These are phyloP conservation scores for Bovichtus diacanthus DNA, from an alignment of 2,797 vertebrate species.

Conservation along the genomic window DNA sequence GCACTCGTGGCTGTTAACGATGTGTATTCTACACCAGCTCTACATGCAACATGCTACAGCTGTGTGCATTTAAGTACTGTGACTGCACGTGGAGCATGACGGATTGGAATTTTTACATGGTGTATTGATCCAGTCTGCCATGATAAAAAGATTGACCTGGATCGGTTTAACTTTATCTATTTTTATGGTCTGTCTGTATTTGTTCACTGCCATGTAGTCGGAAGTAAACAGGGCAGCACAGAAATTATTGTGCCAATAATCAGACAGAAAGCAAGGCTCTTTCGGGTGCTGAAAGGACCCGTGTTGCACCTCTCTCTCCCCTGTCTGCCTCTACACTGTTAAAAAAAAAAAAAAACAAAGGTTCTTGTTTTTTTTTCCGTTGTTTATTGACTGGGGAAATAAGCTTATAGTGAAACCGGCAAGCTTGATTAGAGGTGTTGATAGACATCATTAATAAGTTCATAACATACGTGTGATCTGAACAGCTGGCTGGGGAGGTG, in stretches of 20 bases:
- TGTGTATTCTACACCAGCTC: background rate
- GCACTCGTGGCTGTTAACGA: background rate
- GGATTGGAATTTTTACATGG: background rate
- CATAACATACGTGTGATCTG: background rate
- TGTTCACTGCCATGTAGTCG: background rate
- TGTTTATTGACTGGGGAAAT: background rate
- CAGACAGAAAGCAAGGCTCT: too few species aligned
- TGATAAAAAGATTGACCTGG: slow-evolving; percentile 6
- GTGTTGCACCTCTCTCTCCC: too few species aligned
- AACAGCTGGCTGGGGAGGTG: background rate
- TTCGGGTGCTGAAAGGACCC: background rate
- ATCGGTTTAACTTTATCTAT: background rate
- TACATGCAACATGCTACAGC: slow-evolving; percentile 22
- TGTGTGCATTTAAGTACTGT: slow-evolving; percentile 8
- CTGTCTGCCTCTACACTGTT: background rate
- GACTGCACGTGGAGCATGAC: background rate
- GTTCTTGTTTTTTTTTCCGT: too few species aligned
- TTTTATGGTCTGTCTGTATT: background rate
- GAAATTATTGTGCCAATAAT: background rate
- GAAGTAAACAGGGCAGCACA: background rate
- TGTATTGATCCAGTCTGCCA: slow-evolving; percentile 5
- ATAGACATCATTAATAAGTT: background rate
- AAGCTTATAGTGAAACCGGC: background rate
- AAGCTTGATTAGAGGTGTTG: background rate
- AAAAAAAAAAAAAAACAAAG: background rate